Conservation (phyloP, 2,113 vertebrate genomes). For the human (Homo sapiens) region GRCh38 chr1:175070001-175070500, state of each 20-base stretch:
- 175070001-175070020: background rate
- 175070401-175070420: background rate
- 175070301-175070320: background rate
- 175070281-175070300: background rate
- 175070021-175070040: background rate
- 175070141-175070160: background rate
- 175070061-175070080: background rate
- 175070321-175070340: background rate
- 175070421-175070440: background rate
- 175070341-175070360: background rate
- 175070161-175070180: background rate
- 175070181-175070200: background rate
- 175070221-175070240: background rate
- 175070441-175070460: background rate
- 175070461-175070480: background rate
- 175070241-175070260: background rate
- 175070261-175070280: background rate
- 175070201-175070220: background rate
- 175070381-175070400: background rate
- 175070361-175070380: background rate
- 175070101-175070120: background rate
- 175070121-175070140: background rate
- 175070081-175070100: background rate
- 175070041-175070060: background rate
- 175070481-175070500: background rate